Conservation (phyloP, 2,888 invertebrate species). For the Diarsia rubi region DNA sequence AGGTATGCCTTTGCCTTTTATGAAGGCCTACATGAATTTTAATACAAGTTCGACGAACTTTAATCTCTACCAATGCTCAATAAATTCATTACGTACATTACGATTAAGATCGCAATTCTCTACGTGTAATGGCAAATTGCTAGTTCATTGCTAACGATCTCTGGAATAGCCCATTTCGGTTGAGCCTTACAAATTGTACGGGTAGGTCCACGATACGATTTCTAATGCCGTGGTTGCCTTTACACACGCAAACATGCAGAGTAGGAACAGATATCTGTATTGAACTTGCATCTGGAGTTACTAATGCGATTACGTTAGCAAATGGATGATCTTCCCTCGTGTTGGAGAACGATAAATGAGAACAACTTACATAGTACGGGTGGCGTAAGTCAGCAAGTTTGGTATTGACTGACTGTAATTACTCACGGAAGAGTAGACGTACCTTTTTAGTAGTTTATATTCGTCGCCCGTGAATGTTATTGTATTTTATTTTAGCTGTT, state of each 20-base stretch:
- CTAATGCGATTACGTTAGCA: slow-evolving; percentile 34
- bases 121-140: slow-evolving; percentile 61
- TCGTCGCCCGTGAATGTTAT: neutral
- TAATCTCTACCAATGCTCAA: slow-evolving; percentile 47
- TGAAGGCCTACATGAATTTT: slow-evolving; percentile 4
- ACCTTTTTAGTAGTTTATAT: neutral
- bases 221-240: slow-evolving; percentile 47
- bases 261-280: slow-evolving; percentile 46
- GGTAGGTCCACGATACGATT: slow-evolving; percentile 55
- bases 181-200: slow-evolving; percentile 62
- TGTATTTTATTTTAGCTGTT: neutral
- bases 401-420: neutral
- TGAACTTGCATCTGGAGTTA: slow-evolving; percentile 35
- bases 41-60: slow-evolving; percentile 39
- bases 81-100: slow-evolving; percentile 50
- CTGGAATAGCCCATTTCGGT: slow-evolving; percentile 60
- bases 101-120: slow-evolving; percentile 62
- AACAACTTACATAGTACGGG: neutral
- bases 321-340: slow-evolving; percentile 31
- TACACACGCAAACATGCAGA: slow-evolving; percentile 53
- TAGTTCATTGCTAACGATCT: slow-evolving; percentile 59
- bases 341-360: slow-evolving; percentile 13
- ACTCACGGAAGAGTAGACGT: neutral
- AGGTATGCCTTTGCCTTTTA: neutral
- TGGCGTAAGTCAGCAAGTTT: neutral